phyloP scores from a whole-genome alignment of 1,140 invertebrate genomes.

The Pseudoatta argentina region DNA sequence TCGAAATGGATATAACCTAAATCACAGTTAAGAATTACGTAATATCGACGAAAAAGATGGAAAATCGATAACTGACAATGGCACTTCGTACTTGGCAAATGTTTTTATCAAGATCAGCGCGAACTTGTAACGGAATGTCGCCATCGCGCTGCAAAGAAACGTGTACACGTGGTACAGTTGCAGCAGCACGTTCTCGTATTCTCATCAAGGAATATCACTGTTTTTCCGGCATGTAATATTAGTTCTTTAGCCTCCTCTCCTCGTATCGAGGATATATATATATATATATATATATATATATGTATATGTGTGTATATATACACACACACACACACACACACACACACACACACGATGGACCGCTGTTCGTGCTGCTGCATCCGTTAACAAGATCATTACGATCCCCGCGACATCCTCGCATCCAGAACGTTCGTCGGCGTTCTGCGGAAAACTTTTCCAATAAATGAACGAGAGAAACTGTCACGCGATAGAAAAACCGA shows the following conservation, averaged over 20 bases:
- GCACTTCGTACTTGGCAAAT: constrained; percentile 26
- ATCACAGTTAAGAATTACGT: neutral
- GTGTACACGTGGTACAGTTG: constrained; percentile 4
- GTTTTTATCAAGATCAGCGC: neutral
- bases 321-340: no score
- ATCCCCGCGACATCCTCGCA: constrained; percentile 50
- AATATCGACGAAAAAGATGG: neutral
- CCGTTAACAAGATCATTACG: constrained; percentile 53
- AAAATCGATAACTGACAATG: constrained; percentile 41
- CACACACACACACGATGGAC: no score
- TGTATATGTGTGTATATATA: no score
- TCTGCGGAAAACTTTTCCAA: constrained; percentile 41
- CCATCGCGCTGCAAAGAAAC: constrained; percentile 71
- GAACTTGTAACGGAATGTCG: constrained; percentile 45
- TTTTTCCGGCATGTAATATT: constrained; percentile 24
- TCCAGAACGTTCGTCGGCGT: constrained; percentile 36
- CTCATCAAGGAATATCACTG: neutral
- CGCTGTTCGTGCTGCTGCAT: constrained; percentile 50
- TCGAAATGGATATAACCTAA: no score
- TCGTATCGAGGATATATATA: neutral
- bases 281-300: neutral
- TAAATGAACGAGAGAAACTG: constrained; percentile 45
- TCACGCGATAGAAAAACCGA: constrained; percentile 36
- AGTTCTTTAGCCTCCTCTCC: constrained; percentile 13
- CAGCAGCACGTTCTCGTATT: constrained; percentile 38